Percentiles rank a stretch among this genome's conserved stretches.
phyloP scores from a whole-genome alignment of 2,113 vertebrate genomes.

The Anser cygnoides region DNA sequence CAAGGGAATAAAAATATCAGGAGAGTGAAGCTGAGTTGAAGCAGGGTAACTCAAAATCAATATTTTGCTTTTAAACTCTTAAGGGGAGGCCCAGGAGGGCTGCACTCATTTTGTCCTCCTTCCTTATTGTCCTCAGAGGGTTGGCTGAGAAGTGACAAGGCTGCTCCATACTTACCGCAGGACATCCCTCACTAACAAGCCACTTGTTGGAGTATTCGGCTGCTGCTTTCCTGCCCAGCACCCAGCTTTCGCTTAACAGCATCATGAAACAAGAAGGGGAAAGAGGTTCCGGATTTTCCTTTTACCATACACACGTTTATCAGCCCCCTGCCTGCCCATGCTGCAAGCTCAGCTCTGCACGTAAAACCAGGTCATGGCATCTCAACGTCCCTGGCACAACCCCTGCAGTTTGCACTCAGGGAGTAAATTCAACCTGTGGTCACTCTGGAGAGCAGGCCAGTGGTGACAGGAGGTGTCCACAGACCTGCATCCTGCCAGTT shows the following conservation, averaged over 20 bases:
- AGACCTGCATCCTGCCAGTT: background rate
- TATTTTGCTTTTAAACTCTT: conserved; percentile 93
- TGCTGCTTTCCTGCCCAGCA: conserved; percentile 14
- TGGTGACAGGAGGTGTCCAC: background rate
- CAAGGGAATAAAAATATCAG: conserved; percentile 83
- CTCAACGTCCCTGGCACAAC: background rate
- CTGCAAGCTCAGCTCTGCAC: background rate
- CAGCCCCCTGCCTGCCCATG: accelerated
- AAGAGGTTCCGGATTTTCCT: background rate
- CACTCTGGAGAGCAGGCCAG: background rate
- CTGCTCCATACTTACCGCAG: conserved; percentile 63
- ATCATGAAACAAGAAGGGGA: background rate
- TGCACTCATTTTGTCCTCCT: conserved; percentile 84
- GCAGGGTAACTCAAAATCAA: conserved; percentile 90
- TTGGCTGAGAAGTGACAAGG: conserved; percentile 78
- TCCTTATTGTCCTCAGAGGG: conserved; percentile 82
- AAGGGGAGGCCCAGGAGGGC: conserved; percentile 84
- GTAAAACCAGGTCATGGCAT: accelerated
- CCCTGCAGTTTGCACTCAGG: background rate
- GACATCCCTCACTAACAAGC: conserved; percentile 77
- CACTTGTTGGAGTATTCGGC: conserved; percentile 80
- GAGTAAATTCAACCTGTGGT: background rate
- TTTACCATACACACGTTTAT: accelerated
- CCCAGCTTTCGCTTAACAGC: conserved; percentile 12
- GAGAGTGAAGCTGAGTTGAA: conserved; percentile 84